Conservation (phyloP, 1,140 invertebrate genomes). For the Nebria ingens region DNA sequence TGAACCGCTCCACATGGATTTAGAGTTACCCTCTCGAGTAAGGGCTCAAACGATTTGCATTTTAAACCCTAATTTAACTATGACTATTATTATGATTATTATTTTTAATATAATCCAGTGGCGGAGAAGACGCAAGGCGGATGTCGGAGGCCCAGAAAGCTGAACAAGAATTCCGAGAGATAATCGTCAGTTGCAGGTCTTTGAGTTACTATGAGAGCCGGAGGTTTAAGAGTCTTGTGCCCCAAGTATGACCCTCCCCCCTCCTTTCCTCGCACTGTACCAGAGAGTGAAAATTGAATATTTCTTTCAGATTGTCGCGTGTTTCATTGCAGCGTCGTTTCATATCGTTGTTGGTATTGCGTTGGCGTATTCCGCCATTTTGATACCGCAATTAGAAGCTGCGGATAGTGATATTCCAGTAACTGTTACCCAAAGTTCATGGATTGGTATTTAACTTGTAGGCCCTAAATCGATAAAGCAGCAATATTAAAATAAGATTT, state of each 20-base stretch:
- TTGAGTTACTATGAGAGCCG: conserved; percentile 30
- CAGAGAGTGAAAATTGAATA: neutral
- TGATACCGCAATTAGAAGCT: conserved; percentile 42
- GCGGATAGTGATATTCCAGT: conserved; percentile 31
- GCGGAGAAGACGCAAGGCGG: conserved; percentile 25
- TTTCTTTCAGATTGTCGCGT: conserved; percentile 37
- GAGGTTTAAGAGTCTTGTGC: conserved; percentile 26
- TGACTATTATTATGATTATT: too few relatives aligned
- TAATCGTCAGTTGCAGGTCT: conserved; percentile 32
- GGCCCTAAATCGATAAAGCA: neutral
- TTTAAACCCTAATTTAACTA: too few relatives aligned
- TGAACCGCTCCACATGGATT: too few relatives aligned
- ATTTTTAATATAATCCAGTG: too few relatives aligned
- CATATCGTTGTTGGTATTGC: conserved; percentile 46
- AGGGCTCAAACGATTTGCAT: too few relatives aligned
- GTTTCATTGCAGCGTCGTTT: conserved; percentile 42
- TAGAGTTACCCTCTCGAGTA: too few relatives aligned
- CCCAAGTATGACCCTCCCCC: too few relatives aligned
- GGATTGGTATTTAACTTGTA: conserved; percentile 35
- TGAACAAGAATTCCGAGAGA: conserved; percentile 32
- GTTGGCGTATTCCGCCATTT: conserved; percentile 45
- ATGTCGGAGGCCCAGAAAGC: conserved; percentile 27
- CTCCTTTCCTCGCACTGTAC: too few relatives aligned
- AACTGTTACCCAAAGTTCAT: conserved; percentile 36
- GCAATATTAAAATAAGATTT: neutral